A percentile compares a stretch with the other conserved stretches of the same genome.
These are phyloP conservation scores for Anastatus disparis DNA, from an alignment of 1,140 invertebrate species.

Conservation along the genomic window DNA sequence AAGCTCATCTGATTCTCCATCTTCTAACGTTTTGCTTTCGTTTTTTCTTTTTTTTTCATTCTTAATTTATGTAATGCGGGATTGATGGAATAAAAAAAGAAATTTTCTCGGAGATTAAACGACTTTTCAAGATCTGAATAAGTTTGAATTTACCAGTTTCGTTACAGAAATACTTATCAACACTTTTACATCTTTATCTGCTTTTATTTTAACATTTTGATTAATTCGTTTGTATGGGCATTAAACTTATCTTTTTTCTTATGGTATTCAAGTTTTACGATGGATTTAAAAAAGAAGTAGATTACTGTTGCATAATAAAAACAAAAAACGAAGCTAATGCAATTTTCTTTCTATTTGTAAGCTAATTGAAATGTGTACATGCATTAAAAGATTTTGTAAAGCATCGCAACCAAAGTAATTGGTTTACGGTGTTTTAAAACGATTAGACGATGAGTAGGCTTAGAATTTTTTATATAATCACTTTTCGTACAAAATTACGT, in stretches of 20 bases:
- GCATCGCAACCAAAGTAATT: not conserved
- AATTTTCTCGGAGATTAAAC: constrained; percentile 8
- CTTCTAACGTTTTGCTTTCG: no score
- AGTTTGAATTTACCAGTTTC: constrained; percentile 21
- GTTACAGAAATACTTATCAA: constrained; percentile 30
- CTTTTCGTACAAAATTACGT: no score
- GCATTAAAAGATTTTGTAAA: not conserved
- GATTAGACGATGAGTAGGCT: no score
- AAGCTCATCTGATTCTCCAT: not conserved
- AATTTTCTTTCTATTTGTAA: not conserved
- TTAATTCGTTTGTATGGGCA: no score
- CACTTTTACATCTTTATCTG: no score
- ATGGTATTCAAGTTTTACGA: not conserved
- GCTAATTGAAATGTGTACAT: not conserved
- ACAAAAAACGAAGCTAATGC: no score
- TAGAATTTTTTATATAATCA: no score
- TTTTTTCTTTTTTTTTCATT: no score
- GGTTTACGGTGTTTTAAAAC: constrained; percentile 4
- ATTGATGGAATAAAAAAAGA: constrained; percentile 13
- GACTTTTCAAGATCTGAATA: constrained; percentile 8
- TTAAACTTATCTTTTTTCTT: no score
- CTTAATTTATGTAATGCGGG: constrained; percentile 14
- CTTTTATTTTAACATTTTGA: no score
- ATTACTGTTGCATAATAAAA: no score
- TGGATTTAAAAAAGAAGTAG: not conserved